Conservation (phyloP, 2,888 invertebrate species). For the Brachyopa scutellaris region DNA sequence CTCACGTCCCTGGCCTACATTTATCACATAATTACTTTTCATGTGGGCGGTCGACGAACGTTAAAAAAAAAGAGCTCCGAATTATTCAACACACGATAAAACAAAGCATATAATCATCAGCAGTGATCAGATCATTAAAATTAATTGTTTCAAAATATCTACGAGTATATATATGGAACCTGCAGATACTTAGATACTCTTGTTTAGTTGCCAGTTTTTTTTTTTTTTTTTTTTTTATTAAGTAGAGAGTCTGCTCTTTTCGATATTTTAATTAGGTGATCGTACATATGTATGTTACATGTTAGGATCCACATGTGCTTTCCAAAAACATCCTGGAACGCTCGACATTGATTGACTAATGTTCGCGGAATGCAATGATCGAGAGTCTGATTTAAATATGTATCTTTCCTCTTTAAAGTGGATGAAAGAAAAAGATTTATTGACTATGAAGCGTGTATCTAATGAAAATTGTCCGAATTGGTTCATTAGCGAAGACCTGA, state of each 20-base stretch:
- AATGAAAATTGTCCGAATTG: constrained; percentile 10
- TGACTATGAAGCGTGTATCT: neutral
- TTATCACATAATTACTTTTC: constrained; percentile 39
- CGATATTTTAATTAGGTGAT: no score
- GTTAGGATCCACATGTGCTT: no score
- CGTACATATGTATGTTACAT: no score
- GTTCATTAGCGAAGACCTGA: constrained; percentile 38
- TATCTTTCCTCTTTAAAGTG: neutral
- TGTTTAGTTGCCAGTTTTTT: neutral
- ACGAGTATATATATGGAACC: neutral
- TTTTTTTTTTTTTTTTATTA: neutral
- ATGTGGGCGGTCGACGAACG: constrained; percentile 56
- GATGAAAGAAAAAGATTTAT: neutral
- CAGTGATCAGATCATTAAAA: constrained; percentile 59
- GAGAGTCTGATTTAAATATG: constrained; percentile 26
- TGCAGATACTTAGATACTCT: no score
- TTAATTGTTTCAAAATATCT: constrained; percentile 45
- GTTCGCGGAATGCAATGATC: constrained; percentile 29
- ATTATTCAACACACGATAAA: constrained; percentile 20
- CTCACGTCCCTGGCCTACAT: neutral
- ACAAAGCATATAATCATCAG: constrained; percentile 29
- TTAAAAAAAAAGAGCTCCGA: constrained; percentile 20
- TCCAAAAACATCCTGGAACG: neutral
- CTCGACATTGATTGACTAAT: constrained; percentile 34
- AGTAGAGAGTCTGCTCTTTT: neutral